phyloP scores from a whole-genome alignment of 2,113 vertebrate genomes.

The Pteropus alecto region DNA sequence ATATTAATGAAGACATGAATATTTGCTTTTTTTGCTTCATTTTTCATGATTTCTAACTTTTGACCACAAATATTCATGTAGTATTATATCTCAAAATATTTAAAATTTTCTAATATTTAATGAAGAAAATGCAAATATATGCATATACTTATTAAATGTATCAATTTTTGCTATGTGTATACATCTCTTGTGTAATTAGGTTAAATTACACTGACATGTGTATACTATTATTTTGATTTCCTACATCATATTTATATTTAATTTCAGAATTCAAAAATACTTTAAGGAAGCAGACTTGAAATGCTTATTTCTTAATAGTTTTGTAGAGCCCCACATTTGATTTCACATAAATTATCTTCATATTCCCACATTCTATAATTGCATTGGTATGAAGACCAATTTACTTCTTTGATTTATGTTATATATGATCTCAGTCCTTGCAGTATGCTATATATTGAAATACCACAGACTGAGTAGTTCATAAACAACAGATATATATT shows the following conservation, averaged over 20 bases:
- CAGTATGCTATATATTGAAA: no score
- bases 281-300: background rate
- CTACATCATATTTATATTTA: background rate
- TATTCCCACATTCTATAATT: background rate
- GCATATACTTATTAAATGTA: background rate
- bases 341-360: background rate
- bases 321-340: background rate
- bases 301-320: background rate
- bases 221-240: background rate
- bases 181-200: background rate
- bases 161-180: background rate
- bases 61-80: background rate
- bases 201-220: background rate
- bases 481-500: background rate
- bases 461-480: no score
- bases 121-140: background rate
- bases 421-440: background rate
- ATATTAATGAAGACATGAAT: background rate
- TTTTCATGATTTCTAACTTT: background rate
- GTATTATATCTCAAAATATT: background rate
- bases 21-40: background rate
- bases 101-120: background rate
- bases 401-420: background rate
- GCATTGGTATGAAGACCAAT: background rate
- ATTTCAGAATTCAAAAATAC: background rate